Percentiles rank a stretch among this genome's conserved stretches.
Evolutionary conservation across 2,797 vertebrate species (phyloP).

Genomic region (Lutjanus argentimaculatus): DNA sequence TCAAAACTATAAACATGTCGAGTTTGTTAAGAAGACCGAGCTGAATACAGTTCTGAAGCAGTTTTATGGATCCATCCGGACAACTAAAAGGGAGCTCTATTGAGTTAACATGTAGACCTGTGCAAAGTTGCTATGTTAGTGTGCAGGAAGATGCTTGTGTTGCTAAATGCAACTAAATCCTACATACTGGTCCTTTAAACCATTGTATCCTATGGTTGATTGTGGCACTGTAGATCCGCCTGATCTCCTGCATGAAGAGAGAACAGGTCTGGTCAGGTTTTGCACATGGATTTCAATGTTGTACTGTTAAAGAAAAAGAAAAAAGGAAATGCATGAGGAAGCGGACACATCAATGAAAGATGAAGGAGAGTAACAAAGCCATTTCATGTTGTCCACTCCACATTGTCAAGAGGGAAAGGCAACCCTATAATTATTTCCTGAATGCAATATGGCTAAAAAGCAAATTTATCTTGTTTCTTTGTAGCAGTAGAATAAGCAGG

Average conservation of each 20-base stretch:
- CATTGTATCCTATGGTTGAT: conserved; percentile 88
- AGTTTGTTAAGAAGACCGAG: too few relatives aligned
- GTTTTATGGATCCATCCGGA: too few relatives aligned
- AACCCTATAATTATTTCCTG: conserved; percentile 74
- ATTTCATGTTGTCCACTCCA: conserved; percentile 73
- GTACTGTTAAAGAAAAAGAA: neutral
- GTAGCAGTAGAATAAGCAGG: conserved; percentile 47
- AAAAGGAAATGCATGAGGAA: conserved; percentile 34
- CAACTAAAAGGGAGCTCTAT: too few relatives aligned
- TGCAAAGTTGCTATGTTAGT: too few relatives aligned
- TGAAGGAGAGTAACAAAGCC: conserved; percentile 45
- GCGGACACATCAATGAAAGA: conserved; percentile 34
- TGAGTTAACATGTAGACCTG: too few relatives aligned
- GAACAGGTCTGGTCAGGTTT: neutral
- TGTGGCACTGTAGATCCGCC: conserved; percentile 86
- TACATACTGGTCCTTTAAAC: conserved; percentile 51
- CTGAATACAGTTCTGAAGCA: too few relatives aligned
- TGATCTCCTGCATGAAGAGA: conserved; percentile 77
- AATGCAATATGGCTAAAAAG: conserved; percentile 66
- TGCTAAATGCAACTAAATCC: too few relatives aligned
- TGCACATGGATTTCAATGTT: conserved; percentile 13
- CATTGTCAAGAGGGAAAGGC: conserved; percentile 53
- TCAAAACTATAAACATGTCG: too few relatives aligned
- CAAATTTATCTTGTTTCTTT: conserved; percentile 70
- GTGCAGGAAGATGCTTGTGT: too few relatives aligned